A percentile compares a stretch with the other conserved stretches of the same genome.
These are phyloP conservation scores for Cotesia glomerata DNA, from an alignment of 1,140 invertebrate species.

Conservation along the genomic window DNA sequence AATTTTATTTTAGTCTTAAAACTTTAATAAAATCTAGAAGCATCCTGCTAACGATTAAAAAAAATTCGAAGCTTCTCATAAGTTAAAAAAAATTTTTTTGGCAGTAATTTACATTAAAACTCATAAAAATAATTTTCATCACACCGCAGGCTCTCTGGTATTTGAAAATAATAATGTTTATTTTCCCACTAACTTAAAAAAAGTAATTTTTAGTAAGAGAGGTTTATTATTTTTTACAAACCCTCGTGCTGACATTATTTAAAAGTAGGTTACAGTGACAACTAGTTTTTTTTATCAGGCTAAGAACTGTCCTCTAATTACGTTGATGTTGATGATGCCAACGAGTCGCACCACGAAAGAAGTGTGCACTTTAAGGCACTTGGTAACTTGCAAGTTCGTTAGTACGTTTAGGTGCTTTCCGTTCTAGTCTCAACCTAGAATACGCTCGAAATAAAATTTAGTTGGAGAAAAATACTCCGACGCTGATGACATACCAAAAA, in stretches of 20 bases:
- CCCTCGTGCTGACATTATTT: neutral
- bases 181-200: neutral
- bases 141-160: too few relatives aligned
- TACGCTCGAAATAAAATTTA: slow-evolving; percentile 15
- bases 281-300: neutral
- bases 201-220: neutral
- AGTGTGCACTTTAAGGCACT: neutral
- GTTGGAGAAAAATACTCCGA: neutral
- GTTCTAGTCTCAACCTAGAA: neutral
- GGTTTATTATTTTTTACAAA: neutral
- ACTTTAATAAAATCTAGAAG: too few relatives aligned
- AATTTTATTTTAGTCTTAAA: too few relatives aligned
- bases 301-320: slow-evolving; percentile 19
- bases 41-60: too few relatives aligned
- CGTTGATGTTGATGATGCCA: slow-evolving; percentile 7
- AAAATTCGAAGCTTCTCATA: too few relatives aligned
- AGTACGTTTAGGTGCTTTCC: slow-evolving; percentile 25
- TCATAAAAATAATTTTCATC: too few relatives aligned
- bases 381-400: slow-evolving; percentile 21
- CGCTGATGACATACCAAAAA: neutral
- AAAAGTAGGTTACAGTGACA: slow-evolving; percentile 9
- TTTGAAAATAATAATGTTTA: too few relatives aligned
- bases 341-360: slow-evolving; percentile 2
- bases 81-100: too few relatives aligned
- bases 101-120: too few relatives aligned